Conservation (phyloP, 2,797 vertebrate species). For the Pangasius macronema region DNA sequence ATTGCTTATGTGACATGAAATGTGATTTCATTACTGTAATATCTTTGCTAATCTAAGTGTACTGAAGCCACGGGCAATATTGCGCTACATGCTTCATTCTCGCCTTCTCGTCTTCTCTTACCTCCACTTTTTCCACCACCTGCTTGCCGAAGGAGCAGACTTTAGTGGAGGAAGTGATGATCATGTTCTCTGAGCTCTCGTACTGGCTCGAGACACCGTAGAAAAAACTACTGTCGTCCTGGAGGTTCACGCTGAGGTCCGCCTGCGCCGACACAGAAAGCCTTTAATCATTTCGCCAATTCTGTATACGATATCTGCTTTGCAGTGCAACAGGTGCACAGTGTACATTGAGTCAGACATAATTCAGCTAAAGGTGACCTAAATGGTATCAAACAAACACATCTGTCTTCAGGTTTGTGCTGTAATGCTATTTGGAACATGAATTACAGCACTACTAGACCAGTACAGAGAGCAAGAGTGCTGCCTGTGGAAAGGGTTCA, state of each 20-base stretch:
- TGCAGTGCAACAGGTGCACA: slow-evolving; percentile 41
- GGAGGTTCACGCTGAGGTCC: slow-evolving; percentile 89
- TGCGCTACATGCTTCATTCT: slow-evolving; percentile 10
- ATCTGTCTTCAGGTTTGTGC: slow-evolving; percentile 38
- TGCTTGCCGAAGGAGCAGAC: slow-evolving; percentile 98
- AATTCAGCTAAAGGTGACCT: slow-evolving; percentile 25
- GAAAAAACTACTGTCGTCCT: slow-evolving; percentile 92
- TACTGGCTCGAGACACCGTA: slow-evolving; percentile 96
- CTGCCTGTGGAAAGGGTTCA: neutral
- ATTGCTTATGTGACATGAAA: slow-evolving; percentile 27
- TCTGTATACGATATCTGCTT: slow-evolving; percentile 24
- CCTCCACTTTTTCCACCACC: slow-evolving; percentile 98
- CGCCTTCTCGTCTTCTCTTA: slow-evolving; percentile 62
- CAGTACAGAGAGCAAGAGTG: neutral
- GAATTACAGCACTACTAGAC: slow-evolving; percentile 28
- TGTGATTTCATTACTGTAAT: slow-evolving; percentile 41
- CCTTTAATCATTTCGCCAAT: slow-evolving; percentile 12
- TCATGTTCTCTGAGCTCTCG: slow-evolving; percentile 92
- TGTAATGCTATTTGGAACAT: slow-evolving; percentile 22
- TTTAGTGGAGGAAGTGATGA: slow-evolving; percentile 95
- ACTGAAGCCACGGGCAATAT: slow-evolving; percentile 31
- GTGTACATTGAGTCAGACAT: slow-evolving; percentile 21
- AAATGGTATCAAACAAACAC: slow-evolving; percentile 26
- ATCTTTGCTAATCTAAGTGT: slow-evolving; percentile 26
- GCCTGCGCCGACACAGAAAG: slow-evolving; percentile 72